phyloP scores from a whole-genome alignment of 2,113 vertebrate species.

The Mellivora capensis region DNA sequence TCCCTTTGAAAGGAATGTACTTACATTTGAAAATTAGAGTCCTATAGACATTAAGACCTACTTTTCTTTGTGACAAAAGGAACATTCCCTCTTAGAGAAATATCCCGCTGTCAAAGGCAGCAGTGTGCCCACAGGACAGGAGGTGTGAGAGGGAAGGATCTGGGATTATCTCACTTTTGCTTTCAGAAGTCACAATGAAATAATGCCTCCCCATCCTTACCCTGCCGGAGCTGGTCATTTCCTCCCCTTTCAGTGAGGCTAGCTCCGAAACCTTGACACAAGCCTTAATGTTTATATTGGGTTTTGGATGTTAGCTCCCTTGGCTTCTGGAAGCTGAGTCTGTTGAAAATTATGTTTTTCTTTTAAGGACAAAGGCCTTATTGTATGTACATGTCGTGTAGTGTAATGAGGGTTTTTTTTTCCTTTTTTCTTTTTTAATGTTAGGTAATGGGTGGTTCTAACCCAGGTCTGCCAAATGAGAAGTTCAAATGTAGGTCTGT shows the following conservation, averaged over 20 bases:
- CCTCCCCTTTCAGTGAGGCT: not conserved
- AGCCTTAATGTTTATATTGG: conserved; percentile 68
- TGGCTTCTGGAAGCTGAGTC: conserved; percentile 70
- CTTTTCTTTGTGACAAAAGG: not conserved
- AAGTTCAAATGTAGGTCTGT: conserved; percentile 29
- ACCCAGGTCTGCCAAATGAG: conserved; percentile 37
- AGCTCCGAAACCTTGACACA: conserved; percentile 48
- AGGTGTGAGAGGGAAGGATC: not conserved
- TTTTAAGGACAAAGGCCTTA: conserved; percentile 76
- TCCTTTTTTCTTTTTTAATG: not conserved
- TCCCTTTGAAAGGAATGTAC: not conserved
- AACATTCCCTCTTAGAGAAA: not conserved
- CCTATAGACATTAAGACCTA: not conserved
- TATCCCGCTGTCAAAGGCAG: not conserved
- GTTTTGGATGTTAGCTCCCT: conserved; percentile 68
- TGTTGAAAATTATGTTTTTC: conserved; percentile 75
- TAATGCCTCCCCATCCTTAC: not conserved
- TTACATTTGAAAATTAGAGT: not conserved
- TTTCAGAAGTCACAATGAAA: not conserved
- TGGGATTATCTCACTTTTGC: not conserved
- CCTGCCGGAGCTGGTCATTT: not conserved
- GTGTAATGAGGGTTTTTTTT: conserved; percentile 43
- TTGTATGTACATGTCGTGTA: conserved; percentile 62
- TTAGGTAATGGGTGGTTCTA: conserved; percentile 53
- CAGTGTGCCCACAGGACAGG: not conserved